Conservation (phyloP, 2,797 vertebrate genomes). For the Salmo trutta region DNA sequence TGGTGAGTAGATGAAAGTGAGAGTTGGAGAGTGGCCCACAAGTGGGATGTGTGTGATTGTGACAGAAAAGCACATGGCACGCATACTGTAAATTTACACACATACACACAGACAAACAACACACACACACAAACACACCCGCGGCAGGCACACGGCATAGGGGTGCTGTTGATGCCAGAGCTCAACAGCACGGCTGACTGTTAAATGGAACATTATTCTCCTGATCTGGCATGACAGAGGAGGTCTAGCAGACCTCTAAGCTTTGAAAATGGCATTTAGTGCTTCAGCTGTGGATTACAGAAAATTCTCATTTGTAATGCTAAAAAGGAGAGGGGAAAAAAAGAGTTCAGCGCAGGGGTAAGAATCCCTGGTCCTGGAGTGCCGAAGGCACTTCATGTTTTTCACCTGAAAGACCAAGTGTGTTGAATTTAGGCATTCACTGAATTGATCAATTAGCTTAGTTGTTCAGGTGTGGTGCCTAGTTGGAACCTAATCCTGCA, state of each 20-base stretch:
- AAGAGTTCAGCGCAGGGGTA: no score
- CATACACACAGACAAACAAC: neutral
- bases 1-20: neutral
- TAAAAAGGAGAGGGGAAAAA: neutral
- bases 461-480: no score
- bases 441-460: no score
- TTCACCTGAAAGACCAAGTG: no score
- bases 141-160: neutral
- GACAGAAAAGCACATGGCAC: slow-evolving; percentile 4
- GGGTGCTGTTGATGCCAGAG: slow-evolving; percentile 20
- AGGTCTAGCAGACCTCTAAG: slow-evolving; percentile 47
- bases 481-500: no score
- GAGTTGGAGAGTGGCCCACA: slow-evolving; percentile 1
- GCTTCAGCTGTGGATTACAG: slow-evolving; percentile 44
- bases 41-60: neutral
- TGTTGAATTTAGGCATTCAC: no score
- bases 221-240: slow-evolving; percentile 55
- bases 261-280: slow-evolving; percentile 52
- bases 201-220: slow-evolving; percentile 60
- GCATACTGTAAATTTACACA: neutral
- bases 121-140: neutral
- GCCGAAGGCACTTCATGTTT: no score
- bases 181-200: slow-evolving; percentile 37
- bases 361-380: no score
- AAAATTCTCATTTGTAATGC: slow-evolving; percentile 42